These are phyloP conservation scores for Chloroceryle aenea DNA, from an alignment of 2,113 vertebrate genomes.

Conservation along the genomic window DNA sequence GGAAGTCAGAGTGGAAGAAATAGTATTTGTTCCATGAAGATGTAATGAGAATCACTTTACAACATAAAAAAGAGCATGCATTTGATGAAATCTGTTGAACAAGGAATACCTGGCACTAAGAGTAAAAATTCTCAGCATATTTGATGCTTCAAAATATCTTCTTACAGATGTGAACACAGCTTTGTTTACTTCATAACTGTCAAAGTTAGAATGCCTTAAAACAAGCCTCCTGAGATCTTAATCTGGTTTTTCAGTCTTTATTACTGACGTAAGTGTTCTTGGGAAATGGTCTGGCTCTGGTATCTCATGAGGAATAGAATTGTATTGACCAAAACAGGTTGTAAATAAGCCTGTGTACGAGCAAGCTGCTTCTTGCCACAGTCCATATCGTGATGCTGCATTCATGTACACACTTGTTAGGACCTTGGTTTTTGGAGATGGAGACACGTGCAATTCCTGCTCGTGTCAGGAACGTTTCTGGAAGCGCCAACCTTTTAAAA, in stretches of 20 bases:
- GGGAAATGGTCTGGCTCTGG: background rate
- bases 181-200: slow-evolving; percentile 27
- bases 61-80: background rate
- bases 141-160: background rate
- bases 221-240: background rate
- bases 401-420: background rate
- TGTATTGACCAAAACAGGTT: background rate
- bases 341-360: background rate
- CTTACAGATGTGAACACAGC: background rate
- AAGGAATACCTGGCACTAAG: background rate
- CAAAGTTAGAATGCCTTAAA: background rate
- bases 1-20: background rate
- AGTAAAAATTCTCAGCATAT: background rate
- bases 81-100: background rate
- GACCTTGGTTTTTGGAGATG: background rate
- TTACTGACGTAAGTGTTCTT: background rate
- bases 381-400: too few relatives aligned
- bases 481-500: background rate
- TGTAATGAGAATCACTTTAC: background rate
- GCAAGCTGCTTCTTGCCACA: background rate
- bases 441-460: background rate
- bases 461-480: background rate
- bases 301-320: background rate
- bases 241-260: background rate
- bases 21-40: background rate